A percentile compares a stretch with the other conserved stretches of the same genome.
These are phyloP conservation scores for Pangasius larnaudii DNA, from an alignment of 2,797 vertebrate species.

Conservation along the genomic window DNA sequence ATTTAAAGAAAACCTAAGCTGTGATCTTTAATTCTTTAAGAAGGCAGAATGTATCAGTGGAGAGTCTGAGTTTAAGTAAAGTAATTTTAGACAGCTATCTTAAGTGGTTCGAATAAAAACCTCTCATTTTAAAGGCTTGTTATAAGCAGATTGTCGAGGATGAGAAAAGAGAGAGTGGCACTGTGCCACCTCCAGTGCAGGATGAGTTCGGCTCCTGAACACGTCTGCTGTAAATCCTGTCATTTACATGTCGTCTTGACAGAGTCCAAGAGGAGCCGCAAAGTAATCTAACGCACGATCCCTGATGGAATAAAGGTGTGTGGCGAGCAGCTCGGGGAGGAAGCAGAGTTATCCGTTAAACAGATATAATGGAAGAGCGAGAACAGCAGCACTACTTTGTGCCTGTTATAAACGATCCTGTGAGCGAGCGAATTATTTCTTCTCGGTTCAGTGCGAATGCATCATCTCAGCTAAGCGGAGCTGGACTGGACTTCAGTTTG, in stretches of 20 bases:
- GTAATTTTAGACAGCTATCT: neutral
- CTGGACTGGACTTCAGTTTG: neutral
- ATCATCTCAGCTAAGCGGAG: neutral
- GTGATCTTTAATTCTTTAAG: neutral
- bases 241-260: no score
- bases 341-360: neutral
- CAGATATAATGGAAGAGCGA: neutral
- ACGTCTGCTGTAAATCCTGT: neutral
- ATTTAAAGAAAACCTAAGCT: neutral
- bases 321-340: neutral
- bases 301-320: neutral
- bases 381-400: neutral
- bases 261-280: neutral
- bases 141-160: neutral
- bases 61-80: neutral
- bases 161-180: neutral
- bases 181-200: neutral
- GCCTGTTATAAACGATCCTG: neutral
- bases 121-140: neutral
- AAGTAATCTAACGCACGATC: neutral
- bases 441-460: neutral
- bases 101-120: neutral
- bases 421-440: constrained; percentile 1
- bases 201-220: neutral
- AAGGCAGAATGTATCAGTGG: neutral